phyloP scores from a whole-genome alignment of 1,140 invertebrate genomes.

The Bombus waltoni region DNA sequence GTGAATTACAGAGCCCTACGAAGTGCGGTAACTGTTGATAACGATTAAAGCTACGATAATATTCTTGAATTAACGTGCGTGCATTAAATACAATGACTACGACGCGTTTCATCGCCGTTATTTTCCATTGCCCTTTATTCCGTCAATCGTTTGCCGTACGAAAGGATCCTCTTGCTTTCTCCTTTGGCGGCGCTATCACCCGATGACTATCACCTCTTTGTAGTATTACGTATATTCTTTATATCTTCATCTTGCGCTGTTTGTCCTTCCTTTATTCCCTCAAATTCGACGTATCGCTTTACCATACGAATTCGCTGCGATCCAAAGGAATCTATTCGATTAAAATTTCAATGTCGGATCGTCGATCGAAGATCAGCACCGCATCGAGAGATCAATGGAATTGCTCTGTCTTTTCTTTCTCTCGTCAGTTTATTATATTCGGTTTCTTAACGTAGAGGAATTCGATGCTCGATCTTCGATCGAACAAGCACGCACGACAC shows the following conservation, averaged over 20 bases:
- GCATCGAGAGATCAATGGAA: background rate
- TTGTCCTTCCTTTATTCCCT: background rate
- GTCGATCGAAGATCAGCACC: background rate
- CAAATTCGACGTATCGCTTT: slow-evolving; percentile 1
- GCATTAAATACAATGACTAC: slow-evolving; percentile 74
- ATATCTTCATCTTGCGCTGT: background rate
- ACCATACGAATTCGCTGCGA: background rate
- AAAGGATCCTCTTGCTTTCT: slow-evolving; percentile 61
- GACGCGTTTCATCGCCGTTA: slow-evolving; percentile 49
- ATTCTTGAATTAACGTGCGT: slow-evolving; percentile 80
- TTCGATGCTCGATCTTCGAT: slow-evolving; percentile 36
- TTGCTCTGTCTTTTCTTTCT: background rate
- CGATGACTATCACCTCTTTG: background rate
- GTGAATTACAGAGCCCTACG: slow-evolving; percentile 80
- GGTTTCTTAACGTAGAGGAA: no score
- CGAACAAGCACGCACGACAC: slow-evolving; percentile 13
- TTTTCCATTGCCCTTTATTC: background rate
- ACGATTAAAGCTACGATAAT: slow-evolving; percentile 82
- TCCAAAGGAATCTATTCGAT: no score
- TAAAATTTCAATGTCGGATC: background rate
- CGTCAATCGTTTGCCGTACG: slow-evolving; percentile 62
- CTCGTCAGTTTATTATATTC: background rate
- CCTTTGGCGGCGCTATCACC: background rate
- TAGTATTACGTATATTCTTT: background rate
- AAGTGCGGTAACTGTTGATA: slow-evolving; percentile 80